Base-by-base conservation (phyloP, 2,113 vertebrate genomes). In the Leucoraja erinaceus region DNA sequence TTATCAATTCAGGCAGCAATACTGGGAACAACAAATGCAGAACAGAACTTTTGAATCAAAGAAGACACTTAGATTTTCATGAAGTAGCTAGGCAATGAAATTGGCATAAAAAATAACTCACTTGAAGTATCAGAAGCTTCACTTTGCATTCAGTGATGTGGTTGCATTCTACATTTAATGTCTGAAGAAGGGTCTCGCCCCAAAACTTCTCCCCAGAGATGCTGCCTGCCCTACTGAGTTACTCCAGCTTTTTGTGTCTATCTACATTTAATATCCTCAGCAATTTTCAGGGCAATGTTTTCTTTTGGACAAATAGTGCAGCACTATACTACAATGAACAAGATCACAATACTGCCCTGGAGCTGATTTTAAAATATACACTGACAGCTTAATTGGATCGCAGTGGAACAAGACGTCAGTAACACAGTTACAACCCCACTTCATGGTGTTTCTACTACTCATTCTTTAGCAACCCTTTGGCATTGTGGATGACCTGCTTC, bases 331-430 rank as follows among this genome's bases (percentile, higher is more conserved):
- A n/a, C n/a, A 86, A 12, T 25, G 12, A 8, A 75, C 74, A 59
- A 28, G 59, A 25, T 61, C 81, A 86, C 81, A 86, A 86, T 86
- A 61, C 56, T 86, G 81, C 81, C n/a, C 5, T 25, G 6, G 28
- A 61, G 59, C 25, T n/a, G 56, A 47, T n/a, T 31, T 28, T 59
- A 86, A 56, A 9, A 18, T 11, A 61, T 5, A 86, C 56, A 61
- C 9, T 86, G 54, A n/a, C 54, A 86, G 54, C 11, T 86, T 86
- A 86, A 86, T 86, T 86, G 56, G 81, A 86, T 86, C 81, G 54
- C 81, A 59, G 28, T 86, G 81, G 81, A 86, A 86, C 81, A 61
- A 61, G 0, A 25, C 61, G 81, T n/a, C 81, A 86, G 56, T n/a
- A 11, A 25, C 28, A 11, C 81, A n/a, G 10, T n/a, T 59, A 61